Evolutionary conservation across 2,888 invertebrate species (phyloP), one percentile per base, ranked within the genome.

Genomic region (Meiosimyza decipiens): DNA sequence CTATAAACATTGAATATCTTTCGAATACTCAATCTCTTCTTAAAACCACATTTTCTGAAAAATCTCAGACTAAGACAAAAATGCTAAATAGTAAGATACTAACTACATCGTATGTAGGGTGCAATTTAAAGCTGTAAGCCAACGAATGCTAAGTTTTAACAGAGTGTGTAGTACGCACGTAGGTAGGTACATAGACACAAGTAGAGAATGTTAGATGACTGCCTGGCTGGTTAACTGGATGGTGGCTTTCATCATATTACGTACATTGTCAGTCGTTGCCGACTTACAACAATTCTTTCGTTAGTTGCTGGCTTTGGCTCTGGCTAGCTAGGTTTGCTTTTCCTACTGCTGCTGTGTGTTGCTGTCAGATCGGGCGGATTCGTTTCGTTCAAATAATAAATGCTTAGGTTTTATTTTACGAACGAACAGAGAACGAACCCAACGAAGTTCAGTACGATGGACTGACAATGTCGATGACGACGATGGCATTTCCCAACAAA

Each of bases 401-500:
- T 62, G 68, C 64, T 64, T 68, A 22, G 67, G 54, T 67, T 67
- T 69, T 63, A 51, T 47, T 64, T 63, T 33, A 47, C 49, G 71
- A 66, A 59, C 68, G 28, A 50, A 28, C 47, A 60, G 55, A 73
- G 62, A 68, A 72, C 75, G 71, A 76, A 72, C 72, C 6, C 59
- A 68, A 51, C 57, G 66, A 52, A 11, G n/a, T n/a, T n/a, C n/a
- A n/a, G 11, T 18, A 15, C 50, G 76, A 76, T 75, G 69, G 69
- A 72, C 71, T 63, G 64, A 76, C 69, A 80, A 81, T 47, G 55
- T 12, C 50, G 49, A 51, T 40, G 60, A 60, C 82, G 79, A 82
- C 81, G 81, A 82, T 83, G 81, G 83, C 83, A 79, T 83, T 82
- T 83, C 82, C 22, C 72, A 71, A 51, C 59, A 49, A 59, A 28